Conservation (phyloP, 2,888 invertebrate species). For the Conomelus anceps region DNA sequence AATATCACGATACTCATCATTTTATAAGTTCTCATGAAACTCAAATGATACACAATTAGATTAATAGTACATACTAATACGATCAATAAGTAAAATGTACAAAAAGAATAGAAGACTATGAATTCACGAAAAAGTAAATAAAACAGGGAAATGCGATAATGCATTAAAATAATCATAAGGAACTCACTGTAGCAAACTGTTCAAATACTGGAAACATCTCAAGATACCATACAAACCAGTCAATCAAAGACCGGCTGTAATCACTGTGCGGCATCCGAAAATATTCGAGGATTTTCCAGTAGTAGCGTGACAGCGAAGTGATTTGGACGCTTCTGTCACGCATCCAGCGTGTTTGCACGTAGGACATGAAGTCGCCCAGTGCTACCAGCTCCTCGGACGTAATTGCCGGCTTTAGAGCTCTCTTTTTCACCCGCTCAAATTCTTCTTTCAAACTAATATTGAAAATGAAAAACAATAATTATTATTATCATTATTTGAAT, state of each 20-base stretch:
- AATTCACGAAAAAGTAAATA: too few species aligned
- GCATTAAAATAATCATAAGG: background rate
- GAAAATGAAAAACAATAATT: background rate
- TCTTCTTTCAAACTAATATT: slow-evolving; percentile 41
- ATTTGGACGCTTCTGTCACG: slow-evolving; percentile 63
- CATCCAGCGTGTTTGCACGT: slow-evolving; percentile 66
- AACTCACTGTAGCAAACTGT: background rate
- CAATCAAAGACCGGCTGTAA: background rate
- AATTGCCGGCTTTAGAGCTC: slow-evolving; percentile 63
- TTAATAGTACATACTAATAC: too few species aligned
- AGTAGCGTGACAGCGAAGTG: slow-evolving; percentile 56
- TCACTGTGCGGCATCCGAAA: slow-evolving; percentile 49
- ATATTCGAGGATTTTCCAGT: slow-evolving; percentile 67
- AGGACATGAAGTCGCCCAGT: slow-evolving; percentile 65
- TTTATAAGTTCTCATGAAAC: too few species aligned
- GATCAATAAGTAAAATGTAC: too few species aligned
- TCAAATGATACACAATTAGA: too few species aligned
- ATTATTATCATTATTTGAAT: too few species aligned
- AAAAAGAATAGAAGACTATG: too few species aligned
- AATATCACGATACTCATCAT: too few species aligned
- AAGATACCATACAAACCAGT: background rate
- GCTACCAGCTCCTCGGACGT: slow-evolving; percentile 76
- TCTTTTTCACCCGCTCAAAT: slow-evolving; percentile 62
- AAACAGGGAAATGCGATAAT: background rate
- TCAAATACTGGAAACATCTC: background rate